Evolutionary conservation across 2,113 vertebrate species (phyloP).

Genomic region (Tragulus kanchil): DNA sequence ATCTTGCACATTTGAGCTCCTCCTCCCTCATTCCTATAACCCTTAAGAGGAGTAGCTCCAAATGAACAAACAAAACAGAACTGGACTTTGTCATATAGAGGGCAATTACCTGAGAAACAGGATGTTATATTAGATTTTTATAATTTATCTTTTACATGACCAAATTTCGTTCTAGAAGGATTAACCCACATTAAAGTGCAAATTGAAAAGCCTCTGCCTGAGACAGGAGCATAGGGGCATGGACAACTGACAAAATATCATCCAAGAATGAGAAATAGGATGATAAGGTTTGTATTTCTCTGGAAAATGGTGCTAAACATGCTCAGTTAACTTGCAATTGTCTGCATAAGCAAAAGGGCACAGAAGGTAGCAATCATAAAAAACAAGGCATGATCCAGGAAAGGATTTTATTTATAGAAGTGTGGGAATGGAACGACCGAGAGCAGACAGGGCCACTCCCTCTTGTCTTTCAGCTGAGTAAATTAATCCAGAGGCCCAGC

Average conservation of each 20-base stretch:
- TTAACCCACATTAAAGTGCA: not conserved
- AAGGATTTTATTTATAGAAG: slow-evolving; percentile 64
- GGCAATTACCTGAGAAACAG: slow-evolving; percentile 30
- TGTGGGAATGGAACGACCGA: not conserved
- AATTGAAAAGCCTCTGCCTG: slow-evolving; percentile 36
- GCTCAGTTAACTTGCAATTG: not conserved
- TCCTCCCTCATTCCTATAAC: not conserved
- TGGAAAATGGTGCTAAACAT: not conserved
- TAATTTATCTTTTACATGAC: slow-evolving; percentile 5
- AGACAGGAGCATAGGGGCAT: not conserved
- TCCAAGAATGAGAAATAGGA: not conserved
- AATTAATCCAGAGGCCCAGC: not conserved
- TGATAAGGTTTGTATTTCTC: slow-evolving; percentile 32
- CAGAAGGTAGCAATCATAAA: slow-evolving; percentile 1
- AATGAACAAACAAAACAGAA: slow-evolving; percentile 22
- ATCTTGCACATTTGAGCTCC: too few species aligned
- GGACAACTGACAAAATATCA: not conserved
- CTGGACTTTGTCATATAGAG: slow-evolving; percentile 25
- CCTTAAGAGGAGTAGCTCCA: not conserved
- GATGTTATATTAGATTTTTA: not conserved
- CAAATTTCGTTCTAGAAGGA: slow-evolving; percentile 58
- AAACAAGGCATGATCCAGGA: not conserved
- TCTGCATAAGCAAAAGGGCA: not conserved
- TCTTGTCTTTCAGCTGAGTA: slow-evolving; percentile 13
- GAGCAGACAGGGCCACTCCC: not conserved